Evolutionary conservation across 2,888 invertebrate species (phyloP), one percentile per base, ranked within the genome.

Genomic region (Bombylius discolor): DNA sequence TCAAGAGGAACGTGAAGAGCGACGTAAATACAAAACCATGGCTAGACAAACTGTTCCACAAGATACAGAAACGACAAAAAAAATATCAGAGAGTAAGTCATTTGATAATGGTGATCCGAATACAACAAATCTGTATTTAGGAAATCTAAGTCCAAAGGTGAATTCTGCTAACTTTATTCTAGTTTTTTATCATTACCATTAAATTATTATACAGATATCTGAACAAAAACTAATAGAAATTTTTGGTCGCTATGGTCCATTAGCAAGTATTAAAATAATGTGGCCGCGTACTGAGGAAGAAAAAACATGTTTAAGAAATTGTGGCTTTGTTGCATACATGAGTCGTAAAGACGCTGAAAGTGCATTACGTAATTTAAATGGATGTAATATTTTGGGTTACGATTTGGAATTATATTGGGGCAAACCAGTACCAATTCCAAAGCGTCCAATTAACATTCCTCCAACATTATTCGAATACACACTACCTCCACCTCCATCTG

Each of bases 261-360:
- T 99, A 59, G 99, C 99, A 5, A 97, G 96, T 70, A 95, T 99
- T 60, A 99, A 99, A 81, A 97, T 99, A 62, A 97, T 99, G 95
- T 99, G 98, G 95, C 99, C 99, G 13, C 81, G 98, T 32, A 93
- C 94, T 0, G 98, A 99, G 64, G 98, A 99, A 74, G 98, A 99
- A 75, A 90, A 94, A 74, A 87, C 91, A 8, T 79, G 97, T 51
- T 94, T 94, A 5, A 81, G 96, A 57, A 96, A 98, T 76, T 98
- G 98, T 74, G 99, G 99, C 13, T 99, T 99, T 77, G 98, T 99
- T 5, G 99, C 99, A 0, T 99, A 90, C 72, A 99, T 99, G 99
- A 92, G 90, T 65, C 80, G 98, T 12, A 91, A 87, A 72, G 98
- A 98, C 76, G 97, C 94, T 0, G 97, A 98, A 73, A 76, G 96